Evolutionary conservation across 2,113 vertebrate genomes (phyloP).

Genomic region (Leucopsar rothschildi): DNA sequence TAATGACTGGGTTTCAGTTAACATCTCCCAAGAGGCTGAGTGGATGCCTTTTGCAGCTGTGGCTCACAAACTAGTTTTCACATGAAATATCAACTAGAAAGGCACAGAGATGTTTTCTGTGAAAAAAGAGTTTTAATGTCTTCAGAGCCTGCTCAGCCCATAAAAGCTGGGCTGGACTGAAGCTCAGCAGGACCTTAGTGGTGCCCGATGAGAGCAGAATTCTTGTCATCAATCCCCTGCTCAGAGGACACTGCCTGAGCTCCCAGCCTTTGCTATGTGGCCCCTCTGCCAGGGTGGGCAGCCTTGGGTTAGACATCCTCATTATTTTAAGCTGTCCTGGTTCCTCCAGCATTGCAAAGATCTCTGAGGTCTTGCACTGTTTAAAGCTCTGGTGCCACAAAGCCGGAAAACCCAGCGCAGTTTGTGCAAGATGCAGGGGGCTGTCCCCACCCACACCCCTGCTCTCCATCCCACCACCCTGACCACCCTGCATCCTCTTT

Average conservation of each 20-base stretch:
- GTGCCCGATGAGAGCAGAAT: not conserved
- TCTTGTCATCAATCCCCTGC: rapidly evolving
- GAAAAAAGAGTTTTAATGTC: not conserved
- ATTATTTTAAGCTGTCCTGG: not conserved
- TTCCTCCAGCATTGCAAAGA: not conserved
- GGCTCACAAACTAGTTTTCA: not conserved
- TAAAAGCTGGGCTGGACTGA: not conserved
- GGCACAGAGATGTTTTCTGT: not conserved
- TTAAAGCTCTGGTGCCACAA: not conserved
- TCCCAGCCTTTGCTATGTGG: not conserved
- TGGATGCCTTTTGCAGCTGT: constrained; percentile 7
- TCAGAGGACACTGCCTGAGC: not conserved
- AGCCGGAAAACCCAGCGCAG: rapidly evolving
- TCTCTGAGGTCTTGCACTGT: not conserved
- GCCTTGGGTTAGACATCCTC: not conserved
- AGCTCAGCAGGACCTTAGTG: not conserved
- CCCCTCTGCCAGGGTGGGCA: not conserved
- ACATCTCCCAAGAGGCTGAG: not conserved
- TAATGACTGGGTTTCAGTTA: not conserved
- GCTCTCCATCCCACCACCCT: not conserved
- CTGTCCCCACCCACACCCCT: not conserved
- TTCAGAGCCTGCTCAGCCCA: not conserved
- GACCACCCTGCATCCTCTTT: not conserved
- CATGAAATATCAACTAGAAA: not conserved
- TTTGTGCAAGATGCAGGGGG: not conserved